Base-by-base conservation (phyloP, 1,140 invertebrate species). In the Drosophila ficusphila region DNA sequence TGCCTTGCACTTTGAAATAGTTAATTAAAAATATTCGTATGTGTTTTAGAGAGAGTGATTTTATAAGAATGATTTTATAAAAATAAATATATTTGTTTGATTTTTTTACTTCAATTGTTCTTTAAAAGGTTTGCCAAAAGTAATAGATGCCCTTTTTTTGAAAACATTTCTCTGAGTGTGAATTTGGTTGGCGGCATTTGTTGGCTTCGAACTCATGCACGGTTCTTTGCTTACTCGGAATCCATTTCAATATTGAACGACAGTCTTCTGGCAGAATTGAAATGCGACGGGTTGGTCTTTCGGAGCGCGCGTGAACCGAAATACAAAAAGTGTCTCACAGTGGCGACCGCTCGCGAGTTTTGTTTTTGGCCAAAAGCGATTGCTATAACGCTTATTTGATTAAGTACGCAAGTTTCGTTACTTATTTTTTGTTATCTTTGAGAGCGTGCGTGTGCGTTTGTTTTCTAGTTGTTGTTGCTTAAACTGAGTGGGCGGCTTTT, bases 381-480 rank as follows among this genome's bases (percentile, higher is more conserved):
- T 74, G 51, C 46, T 51, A 60, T 76, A 72, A 62, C 79, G 75
- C 23, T 75, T 75, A 62, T 61, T 83, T 74, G 52, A 73, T 74
- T 68, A 86, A 72, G 81, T 81, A 76, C 76, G 76, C 74, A 38
- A 72, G 60, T 79, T 71, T 62, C 39, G 27, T 60, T 39, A 27
- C 23, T 25, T 34, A 56, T 53, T 41, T 60, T 29, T 52, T 56
- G 57, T 61, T 72, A 65, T 67, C 70, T 54, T 54, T 58, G 7
- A 9, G 34, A 25, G 25, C 18, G 58, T 42, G 57, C 46, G 71
- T 65, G 57, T 73, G 57, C 21, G 31, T 33, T 62, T 31, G 21
- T 16, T 36, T 8, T 8, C n/a, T 6, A 9, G 2, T 41, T 18
- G 39, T 39, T 44, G 39, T n/a, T 14, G 6, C 19, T 12, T n/a